phyloP scores from a whole-genome alignment of 1,140 invertebrate species.

The Zaprionus ghesquierei region DNA sequence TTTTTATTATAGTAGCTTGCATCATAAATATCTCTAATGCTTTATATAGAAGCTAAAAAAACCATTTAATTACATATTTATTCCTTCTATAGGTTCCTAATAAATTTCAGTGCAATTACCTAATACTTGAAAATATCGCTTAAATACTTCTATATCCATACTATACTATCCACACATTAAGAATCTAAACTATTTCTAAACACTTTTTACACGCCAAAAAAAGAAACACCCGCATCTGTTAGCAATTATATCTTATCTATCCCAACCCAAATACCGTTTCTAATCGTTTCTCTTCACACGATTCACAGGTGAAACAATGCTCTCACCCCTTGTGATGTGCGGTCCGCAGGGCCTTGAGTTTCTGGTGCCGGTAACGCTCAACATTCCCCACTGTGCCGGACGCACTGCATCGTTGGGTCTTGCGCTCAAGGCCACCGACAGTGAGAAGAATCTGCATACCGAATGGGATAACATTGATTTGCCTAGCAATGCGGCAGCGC shows the following conservation, averaged over 20 bases:
- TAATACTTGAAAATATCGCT: too few relatives aligned
- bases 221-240: background rate
- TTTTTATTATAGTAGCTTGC: too few relatives aligned
- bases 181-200: background rate
- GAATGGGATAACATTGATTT: slow-evolving; percentile 90
- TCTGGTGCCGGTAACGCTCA: slow-evolving; percentile 92
- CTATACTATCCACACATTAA: background rate
- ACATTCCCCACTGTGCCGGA: slow-evolving; percentile 89
- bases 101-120: too few relatives aligned
- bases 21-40: too few relatives aligned
- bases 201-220: background rate
- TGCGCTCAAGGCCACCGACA: slow-evolving; percentile 92
- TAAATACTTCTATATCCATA: too few relatives aligned
- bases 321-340: slow-evolving; percentile 97
- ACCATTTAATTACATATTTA: too few relatives aligned
- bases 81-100: too few relatives aligned
- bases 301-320: slow-evolving; percentile 92
- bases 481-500: slow-evolving; percentile 90
- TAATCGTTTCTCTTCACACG: slow-evolving; percentile 41
- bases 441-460: slow-evolving; percentile 87
- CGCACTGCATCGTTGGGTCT: slow-evolving; percentile 88
- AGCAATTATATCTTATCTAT: background rate
- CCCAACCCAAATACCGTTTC: background rate
- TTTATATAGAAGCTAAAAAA: too few relatives aligned
- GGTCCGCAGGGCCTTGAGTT: slow-evolving; percentile 96